Percentiles rank a stretch among this genome's conserved stretches.
Conservation (phyloP, 2,888 invertebrate species). For the Stenchaetothrips biformis region DNA sequence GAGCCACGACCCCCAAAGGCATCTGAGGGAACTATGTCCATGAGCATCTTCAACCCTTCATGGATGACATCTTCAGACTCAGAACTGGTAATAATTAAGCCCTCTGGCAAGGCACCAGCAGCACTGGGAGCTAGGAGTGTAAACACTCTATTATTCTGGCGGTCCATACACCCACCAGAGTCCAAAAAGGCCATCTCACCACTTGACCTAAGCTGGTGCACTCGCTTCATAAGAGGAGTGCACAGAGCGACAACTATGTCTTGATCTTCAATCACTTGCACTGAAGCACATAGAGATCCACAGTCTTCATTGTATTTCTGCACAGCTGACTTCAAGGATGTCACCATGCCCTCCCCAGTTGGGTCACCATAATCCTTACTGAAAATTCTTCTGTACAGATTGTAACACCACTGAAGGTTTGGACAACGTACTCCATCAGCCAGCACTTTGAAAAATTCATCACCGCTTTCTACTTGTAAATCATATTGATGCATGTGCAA, state of each 20-base stretch:
- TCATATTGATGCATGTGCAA: neutral
- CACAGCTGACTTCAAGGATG: neutral
- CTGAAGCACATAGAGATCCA: neutral
- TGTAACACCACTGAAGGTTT: neutral
- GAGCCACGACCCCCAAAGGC: too few species aligned
- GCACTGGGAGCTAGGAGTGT: neutral
- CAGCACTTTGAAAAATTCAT: neutral
- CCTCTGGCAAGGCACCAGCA: neutral
- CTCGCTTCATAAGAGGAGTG: neutral
- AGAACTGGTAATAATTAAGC: neutral
- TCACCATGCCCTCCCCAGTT: slow-evolving; percentile 7
- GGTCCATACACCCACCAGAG: neutral
- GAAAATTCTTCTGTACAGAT: neutral
- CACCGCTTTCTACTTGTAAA: neutral
- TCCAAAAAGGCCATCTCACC: neutral
- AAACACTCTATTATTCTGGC: slow-evolving; percentile 4
- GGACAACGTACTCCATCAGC: neutral
- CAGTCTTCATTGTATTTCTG: slow-evolving; percentile 3
- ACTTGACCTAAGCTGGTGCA: neutral
- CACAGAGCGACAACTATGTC: neutral
- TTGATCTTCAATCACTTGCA: neutral
- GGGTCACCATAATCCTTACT: neutral
- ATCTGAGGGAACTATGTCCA: too few species aligned
- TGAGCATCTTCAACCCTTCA: neutral
- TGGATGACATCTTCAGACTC: neutral